Base-by-base conservation (phyloP, 1,140 invertebrate genomes). In the Aphidius ervi region DNA sequence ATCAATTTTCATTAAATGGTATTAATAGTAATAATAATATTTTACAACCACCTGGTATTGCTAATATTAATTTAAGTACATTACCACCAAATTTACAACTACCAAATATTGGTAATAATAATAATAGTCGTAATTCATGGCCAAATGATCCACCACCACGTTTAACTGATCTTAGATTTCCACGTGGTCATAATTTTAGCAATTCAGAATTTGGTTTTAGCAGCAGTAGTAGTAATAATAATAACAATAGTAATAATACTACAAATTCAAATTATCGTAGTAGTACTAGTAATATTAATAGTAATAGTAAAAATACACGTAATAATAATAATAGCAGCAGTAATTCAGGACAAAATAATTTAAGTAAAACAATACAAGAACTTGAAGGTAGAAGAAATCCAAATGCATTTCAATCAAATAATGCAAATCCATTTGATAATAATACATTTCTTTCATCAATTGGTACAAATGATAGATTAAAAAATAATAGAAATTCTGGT, bases 371-470 rank as follows among this genome's bases (percentile, higher is more conserved):
- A 31, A 69, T 85, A 10, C 83, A 85, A 56, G 83, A 85, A 53
- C 61, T 86, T 3, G 83, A 82, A 7, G 83, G 83, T 43, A 82
- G 84, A 46, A 75, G 84, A 0, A 85, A 86, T 66, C 83, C 84
- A 0, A 82, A 85, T 58, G 83, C 84, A 0, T 86, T 85, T 53
- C 84, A 85, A 55, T 45, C 43, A 31, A 61, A 41, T 50, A 59
- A 48, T 52, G 31, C 37, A 23, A 49, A n/a, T 9, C 16, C 45
- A 39, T 57, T 31, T 39, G 23, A 45, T 9, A 9, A 1, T 23
- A 45, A 23, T 31, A 3, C 48, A 41, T 42, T n/a, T 5, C 41
- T 49, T 9, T 46, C 50, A 10, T 31, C 23, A 31, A 70, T 65
- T 20, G 67, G 69, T 3, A 67, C 63, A 9, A 46, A 46, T 50